Evolutionary conservation across 1,140 invertebrate genomes (phyloP).

Genomic region (Protaetia brevitarsis): DNA sequence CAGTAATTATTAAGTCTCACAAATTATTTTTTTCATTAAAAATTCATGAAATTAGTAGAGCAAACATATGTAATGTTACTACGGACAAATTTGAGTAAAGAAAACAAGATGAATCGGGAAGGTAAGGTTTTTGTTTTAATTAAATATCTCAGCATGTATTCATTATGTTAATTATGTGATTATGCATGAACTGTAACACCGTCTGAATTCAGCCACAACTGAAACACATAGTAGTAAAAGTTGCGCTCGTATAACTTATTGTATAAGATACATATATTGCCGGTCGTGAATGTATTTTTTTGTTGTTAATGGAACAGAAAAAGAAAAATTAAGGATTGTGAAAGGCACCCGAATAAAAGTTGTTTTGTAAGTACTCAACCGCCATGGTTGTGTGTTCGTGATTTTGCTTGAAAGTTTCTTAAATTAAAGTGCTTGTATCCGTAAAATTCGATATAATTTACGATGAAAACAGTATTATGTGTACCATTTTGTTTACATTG

Average conservation of each 20-base stretch:
- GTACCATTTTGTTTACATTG: too few species aligned
- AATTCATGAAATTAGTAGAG: too few species aligned
- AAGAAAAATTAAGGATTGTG: slow-evolving; percentile 15
- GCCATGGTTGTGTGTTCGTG: background rate
- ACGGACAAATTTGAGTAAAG: too few species aligned
- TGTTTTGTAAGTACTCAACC: slow-evolving; percentile 13
- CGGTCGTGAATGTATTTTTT: background rate
- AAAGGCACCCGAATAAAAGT: slow-evolving; percentile 4
- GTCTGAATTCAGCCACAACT: background rate
- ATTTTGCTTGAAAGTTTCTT: slow-evolving; percentile 15
- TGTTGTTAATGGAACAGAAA: slow-evolving; percentile 12
- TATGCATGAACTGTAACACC: background rate
- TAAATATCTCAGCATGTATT: background rate
- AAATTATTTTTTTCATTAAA: too few species aligned
- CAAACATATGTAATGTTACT: too few species aligned
- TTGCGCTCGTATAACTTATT: background rate
- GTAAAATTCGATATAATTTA: slow-evolving; percentile 10
- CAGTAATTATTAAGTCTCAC: too few species aligned
- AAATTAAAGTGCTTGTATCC: background rate
- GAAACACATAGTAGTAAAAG: slow-evolving; percentile 11
- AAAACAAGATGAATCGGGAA: background rate
- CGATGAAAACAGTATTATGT: background rate
- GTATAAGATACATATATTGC: too few species aligned
- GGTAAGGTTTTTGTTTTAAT: background rate
- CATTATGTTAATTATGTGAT: background rate